A percentile compares a stretch with the other conserved stretches of the same genome.
Conservation (phyloP, 2,888 invertebrate species). For the Buathra laborator region DNA sequence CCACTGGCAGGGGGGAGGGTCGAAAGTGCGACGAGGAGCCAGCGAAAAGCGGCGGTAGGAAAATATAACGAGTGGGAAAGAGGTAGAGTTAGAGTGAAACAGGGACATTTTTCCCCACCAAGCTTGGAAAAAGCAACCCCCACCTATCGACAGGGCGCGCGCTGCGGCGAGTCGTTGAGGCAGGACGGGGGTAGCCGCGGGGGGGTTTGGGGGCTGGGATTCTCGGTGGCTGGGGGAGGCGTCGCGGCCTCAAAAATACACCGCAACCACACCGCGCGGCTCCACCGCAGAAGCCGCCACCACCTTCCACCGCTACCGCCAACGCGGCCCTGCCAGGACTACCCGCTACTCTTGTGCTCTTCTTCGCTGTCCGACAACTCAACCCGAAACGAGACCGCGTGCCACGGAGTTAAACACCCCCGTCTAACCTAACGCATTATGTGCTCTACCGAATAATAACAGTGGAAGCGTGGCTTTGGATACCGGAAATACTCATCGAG, state of each 20-base stretch:
- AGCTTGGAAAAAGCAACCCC: slow-evolving; percentile 81
- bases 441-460: slow-evolving; percentile 44
- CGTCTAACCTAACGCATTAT: slow-evolving; percentile 50
- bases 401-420: slow-evolving; percentile 81
- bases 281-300: slow-evolving; percentile 85
- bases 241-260: slow-evolving; percentile 85
- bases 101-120: slow-evolving; percentile 84
- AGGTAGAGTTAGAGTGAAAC: slow-evolving; percentile 58
- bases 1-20: slow-evolving; percentile 48
- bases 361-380: slow-evolving; percentile 66
- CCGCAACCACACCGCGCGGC: slow-evolving; percentile 85
- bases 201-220: slow-evolving; percentile 66
- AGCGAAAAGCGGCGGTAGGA: slow-evolving; percentile 62
- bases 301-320: slow-evolving; percentile 83
- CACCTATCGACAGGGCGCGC: slow-evolving; percentile 74
- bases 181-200: slow-evolving; percentile 75
- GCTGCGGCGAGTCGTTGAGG: slow-evolving; percentile 74
- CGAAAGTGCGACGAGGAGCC: slow-evolving; percentile 73
- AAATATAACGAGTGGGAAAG: slow-evolving; percentile 56
- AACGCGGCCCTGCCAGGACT: slow-evolving; percentile 63
- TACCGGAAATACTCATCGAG: slow-evolving; percentile 34
- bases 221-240: slow-evolving; percentile 81
- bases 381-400: slow-evolving; percentile 84
- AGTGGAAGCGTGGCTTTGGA: slow-evolving; percentile 37
- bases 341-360: slow-evolving; percentile 57